A percentile compares a stretch with the other conserved stretches of the same genome.
Conservation (phyloP, 2,888 invertebrate genomes). For the Heteropelma amictum region DNA sequence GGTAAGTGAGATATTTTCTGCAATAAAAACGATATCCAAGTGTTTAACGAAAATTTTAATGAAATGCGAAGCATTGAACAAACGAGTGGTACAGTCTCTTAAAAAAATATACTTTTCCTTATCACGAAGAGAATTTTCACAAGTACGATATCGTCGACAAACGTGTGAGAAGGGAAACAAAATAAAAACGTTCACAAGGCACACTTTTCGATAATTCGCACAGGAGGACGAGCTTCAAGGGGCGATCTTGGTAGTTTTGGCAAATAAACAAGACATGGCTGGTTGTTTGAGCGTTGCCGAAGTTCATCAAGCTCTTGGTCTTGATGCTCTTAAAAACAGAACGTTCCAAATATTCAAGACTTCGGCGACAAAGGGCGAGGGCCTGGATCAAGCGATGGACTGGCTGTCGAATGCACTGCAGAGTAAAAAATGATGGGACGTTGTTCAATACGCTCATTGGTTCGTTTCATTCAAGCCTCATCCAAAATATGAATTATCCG, state of each 20-base stretch:
- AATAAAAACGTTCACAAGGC: background rate
- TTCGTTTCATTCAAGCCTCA: slow-evolving; percentile 50
- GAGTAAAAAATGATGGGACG: slow-evolving; percentile 85
- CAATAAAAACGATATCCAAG: background rate
- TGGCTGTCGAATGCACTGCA: slow-evolving; percentile 96
- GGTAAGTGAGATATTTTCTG: slow-evolving; percentile 80
- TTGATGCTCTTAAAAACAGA: slow-evolving; percentile 96
- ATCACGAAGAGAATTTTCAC: too few relatives aligned
- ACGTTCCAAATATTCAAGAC: slow-evolving; percentile 99
- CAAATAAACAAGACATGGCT: slow-evolving; percentile 99
- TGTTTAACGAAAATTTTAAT: background rate
- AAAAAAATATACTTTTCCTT: background rate
- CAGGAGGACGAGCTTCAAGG: slow-evolving; percentile 98
- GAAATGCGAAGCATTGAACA: background rate
- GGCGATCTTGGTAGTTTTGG: slow-evolving; percentile 96
- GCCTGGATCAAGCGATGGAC: slow-evolving; percentile 99
- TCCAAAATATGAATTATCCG: slow-evolving; percentile 9
- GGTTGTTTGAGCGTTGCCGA: slow-evolving; percentile 98
- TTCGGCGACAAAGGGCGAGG: slow-evolving; percentile 98
- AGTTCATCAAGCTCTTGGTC: slow-evolving; percentile 96
- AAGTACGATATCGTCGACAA: background rate
- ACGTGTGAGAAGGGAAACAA: background rate
- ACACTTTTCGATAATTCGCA: slow-evolving; percentile 41
- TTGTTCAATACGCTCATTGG: slow-evolving; percentile 28
- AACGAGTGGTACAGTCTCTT: background rate